These are phyloP conservation scores for Thaleichthys pacificus DNA, from an alignment of 2,797 vertebrate genomes.

Conservation along the genomic window DNA sequence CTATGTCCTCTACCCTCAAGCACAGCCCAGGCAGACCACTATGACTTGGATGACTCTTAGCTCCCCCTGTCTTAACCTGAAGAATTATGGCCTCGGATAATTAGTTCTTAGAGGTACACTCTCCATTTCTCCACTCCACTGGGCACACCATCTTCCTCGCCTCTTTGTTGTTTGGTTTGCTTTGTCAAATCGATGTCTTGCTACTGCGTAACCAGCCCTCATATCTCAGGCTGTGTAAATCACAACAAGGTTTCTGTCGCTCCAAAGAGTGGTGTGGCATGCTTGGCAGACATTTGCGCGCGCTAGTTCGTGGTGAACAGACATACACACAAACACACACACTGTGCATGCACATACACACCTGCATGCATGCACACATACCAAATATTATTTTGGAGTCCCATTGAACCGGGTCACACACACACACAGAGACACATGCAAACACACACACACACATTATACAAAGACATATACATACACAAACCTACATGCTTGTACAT, in stretches of 20 bases:
- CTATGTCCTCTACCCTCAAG: conserved; percentile 33
- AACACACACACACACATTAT: background rate
- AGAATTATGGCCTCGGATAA: conserved; percentile 83
- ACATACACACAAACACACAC: conserved; percentile 40
- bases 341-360: conserved; percentile 24
- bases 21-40: conserved; percentile 58
- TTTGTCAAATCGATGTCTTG: conserved; percentile 85
- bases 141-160: conserved; percentile 83
- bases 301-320: conserved; percentile 47
- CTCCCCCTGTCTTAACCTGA: conserved; percentile 80
- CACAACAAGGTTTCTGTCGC: conserved; percentile 82
- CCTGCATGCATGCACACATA: conserved; percentile 12
- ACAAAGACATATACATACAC: no score
- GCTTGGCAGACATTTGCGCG: background rate
- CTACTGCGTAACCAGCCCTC: conserved; percentile 82
- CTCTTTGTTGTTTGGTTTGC: conserved; percentile 86
- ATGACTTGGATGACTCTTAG: conserved; percentile 63
- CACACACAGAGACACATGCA: background rate
- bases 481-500: no score
- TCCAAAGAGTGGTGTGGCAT: conserved; percentile 60
- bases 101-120: conserved; percentile 84
- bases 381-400: no score
- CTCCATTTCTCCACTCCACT: conserved; percentile 82
- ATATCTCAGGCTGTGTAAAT: conserved; percentile 81
- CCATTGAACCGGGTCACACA: background rate